phyloP scores from a whole-genome alignment of 2,888 invertebrate species.

The Caradrina clavipalpis region DNA sequence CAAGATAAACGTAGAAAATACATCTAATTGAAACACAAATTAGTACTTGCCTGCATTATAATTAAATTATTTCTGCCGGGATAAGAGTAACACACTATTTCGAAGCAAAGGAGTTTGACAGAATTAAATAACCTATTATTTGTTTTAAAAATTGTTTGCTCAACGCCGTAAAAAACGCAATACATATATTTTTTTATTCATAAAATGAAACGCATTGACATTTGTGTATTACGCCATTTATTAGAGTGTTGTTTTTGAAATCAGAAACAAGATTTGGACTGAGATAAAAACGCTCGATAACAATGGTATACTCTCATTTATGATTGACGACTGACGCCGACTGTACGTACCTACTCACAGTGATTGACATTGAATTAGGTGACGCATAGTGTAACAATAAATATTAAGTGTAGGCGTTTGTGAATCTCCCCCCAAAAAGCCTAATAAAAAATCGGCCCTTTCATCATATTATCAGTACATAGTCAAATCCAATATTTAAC shows the following conservation, averaged over 20 bases:
- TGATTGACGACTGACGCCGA: conserved; percentile 3
- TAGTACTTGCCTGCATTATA: too few species aligned
- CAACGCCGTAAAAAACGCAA: too few species aligned
- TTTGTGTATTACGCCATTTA: too few species aligned
- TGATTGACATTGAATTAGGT: conserved; percentile 47
- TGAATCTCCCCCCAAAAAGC: conserved; percentile 35
- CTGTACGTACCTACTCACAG: conserved; percentile 19
- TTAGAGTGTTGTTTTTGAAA: neutral
- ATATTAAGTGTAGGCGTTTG: conserved; percentile 18
- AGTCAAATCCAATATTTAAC: conserved; percentile 54
- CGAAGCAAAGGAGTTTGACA: too few species aligned
- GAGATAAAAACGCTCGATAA: neutral
- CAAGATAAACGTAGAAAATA: too few species aligned
- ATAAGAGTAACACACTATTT: too few species aligned
- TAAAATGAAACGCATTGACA: too few species aligned
- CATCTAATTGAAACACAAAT: too few species aligned
- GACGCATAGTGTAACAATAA: conserved; percentile 27
- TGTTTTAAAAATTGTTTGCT: too few species aligned
- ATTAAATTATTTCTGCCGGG: too few species aligned
- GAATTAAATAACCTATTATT: too few species aligned
- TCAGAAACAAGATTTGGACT: neutral
- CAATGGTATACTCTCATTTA: neutral
- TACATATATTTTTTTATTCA: too few species aligned
- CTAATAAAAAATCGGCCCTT: conserved; percentile 59
- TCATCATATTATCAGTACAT: conserved; percentile 63